A percentile compares a stretch with the other conserved stretches of the same genome.
Evolutionary conservation across 2,888 invertebrate species (phyloP).

Genomic region (Rugalucina vietnamica): DNA sequence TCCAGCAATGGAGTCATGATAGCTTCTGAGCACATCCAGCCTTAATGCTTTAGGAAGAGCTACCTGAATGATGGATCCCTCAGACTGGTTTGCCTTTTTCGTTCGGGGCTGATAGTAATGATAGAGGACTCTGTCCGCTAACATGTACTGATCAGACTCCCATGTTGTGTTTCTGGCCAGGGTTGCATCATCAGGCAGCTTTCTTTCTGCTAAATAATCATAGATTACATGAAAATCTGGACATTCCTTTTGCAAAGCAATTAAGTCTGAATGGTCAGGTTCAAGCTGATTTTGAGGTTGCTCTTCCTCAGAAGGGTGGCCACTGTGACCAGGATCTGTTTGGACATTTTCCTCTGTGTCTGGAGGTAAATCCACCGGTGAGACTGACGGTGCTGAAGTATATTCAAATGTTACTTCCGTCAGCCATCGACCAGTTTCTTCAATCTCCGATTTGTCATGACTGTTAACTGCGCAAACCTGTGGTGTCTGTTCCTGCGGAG

Average conservation of each 20-base stretch:
- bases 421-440: not conserved
- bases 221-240: conserved; percentile 34
- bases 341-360: not conserved
- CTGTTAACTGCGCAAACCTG: too few species aligned
- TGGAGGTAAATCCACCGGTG: not conserved
- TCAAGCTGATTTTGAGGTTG: not conserved
- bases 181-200: conserved; percentile 15
- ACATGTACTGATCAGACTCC: conserved; percentile 3
- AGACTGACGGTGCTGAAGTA: not conserved
- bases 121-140: conserved; percentile 10
- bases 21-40: conserved; percentile 17
- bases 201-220: conserved; percentile 6
- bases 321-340: not conserved
- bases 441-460: too few species aligned
- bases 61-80: conserved; percentile 36
- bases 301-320: not conserved
- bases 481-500: too few species aligned
- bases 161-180: not conserved
- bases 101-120: conserved; percentile 23
- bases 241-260: conserved; percentile 23
- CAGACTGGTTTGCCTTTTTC: not conserved
- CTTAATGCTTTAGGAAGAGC: conserved; percentile 43
- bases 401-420: not conserved
- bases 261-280: not conserved
- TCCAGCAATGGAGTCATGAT: conserved; percentile 46